Evolutionary conservation across 92 coral and sea anemone genomes (phyloP).

Genomic region (Epizoanthus rinbou): DNA sequence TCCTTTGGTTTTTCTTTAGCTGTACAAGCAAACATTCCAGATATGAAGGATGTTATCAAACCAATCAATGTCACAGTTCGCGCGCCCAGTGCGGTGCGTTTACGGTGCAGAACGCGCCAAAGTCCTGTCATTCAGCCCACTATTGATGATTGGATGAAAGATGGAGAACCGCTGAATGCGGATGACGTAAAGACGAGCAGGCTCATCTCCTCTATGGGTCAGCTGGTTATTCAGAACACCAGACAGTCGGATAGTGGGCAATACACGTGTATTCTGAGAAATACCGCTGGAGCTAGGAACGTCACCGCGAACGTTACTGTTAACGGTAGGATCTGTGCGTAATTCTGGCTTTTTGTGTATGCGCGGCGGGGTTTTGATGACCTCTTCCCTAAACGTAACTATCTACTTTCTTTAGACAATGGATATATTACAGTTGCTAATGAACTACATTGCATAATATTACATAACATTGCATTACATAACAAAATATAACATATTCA

Average conservation of each 20-base stretch:
- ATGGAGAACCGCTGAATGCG: slow-evolving; percentile 10
- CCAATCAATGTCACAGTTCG: slow-evolving; percentile 12
- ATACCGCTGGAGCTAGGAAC: slow-evolving; percentile 6
- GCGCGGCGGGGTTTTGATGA: no score
- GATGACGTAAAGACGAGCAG: slow-evolving; percentile 4
- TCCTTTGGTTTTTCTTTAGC: not conserved
- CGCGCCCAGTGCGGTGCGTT: slow-evolving; percentile 21
- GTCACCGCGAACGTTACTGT: slow-evolving; percentile 29
- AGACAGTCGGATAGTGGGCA: slow-evolving; percentile 21
- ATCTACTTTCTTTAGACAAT: no score
- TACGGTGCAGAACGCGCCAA: slow-evolving; percentile 36
- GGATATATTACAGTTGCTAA: no score
- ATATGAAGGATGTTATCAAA: not conserved
- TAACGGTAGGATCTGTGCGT: not conserved
- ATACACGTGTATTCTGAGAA: slow-evolving; percentile 26
- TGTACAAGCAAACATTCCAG: slow-evolving; percentile 27
- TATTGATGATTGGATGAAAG: slow-evolving; percentile 24
- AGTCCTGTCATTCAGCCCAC: slow-evolving; percentile 32
- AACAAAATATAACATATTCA: no score
- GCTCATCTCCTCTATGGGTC: slow-evolving; percentile 34
- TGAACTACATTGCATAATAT: no score
- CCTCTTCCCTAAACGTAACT: no score
- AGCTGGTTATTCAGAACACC: slow-evolving; percentile 31
- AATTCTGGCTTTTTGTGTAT: no score
- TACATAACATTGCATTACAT: no score